Evolutionary conservation across 2,113 vertebrate genomes (phyloP).

Genomic region (Toxostoma redivivum): DNA sequence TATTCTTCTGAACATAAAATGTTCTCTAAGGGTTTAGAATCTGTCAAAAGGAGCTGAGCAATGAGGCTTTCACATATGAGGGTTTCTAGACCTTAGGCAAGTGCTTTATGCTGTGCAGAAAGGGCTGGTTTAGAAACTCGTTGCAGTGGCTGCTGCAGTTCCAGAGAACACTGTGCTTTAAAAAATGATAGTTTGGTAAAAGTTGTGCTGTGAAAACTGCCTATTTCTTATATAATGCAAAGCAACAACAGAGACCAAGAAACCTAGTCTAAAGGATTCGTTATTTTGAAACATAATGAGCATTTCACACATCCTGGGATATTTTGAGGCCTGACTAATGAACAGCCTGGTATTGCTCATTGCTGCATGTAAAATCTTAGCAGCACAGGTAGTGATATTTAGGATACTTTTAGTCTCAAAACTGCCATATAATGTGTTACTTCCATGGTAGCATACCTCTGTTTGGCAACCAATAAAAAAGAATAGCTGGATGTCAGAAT

Average conservation of each 20-base stretch:
- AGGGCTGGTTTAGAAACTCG: neutral
- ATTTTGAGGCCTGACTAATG: neutral
- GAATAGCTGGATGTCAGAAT: neutral
- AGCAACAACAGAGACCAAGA: neutral
- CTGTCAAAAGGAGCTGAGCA: neutral
- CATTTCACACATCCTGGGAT: neutral
- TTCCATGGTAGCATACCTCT: rapidly evolving
- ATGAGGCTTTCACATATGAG: neutral
- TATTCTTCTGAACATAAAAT: neutral
- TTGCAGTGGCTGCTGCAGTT: neutral
- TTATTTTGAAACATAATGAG: neutral
- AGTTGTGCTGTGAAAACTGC: neutral
- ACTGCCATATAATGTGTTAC: neutral
- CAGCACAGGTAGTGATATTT: neutral
- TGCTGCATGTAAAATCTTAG: neutral
- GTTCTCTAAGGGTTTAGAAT: neutral
- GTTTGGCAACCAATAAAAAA: neutral
- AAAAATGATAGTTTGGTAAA: neutral
- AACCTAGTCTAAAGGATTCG: neutral
- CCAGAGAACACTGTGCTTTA: neutral
- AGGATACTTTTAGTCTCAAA: neutral
- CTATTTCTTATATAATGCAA: neutral
- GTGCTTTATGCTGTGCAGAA: neutral
- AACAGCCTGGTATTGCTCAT: neutral
- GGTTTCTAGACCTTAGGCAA: neutral